Evolutionary conservation across 2,797 vertebrate genomes (phyloP).

Genomic region (Ctenochaetus hawaiiensis): DNA sequence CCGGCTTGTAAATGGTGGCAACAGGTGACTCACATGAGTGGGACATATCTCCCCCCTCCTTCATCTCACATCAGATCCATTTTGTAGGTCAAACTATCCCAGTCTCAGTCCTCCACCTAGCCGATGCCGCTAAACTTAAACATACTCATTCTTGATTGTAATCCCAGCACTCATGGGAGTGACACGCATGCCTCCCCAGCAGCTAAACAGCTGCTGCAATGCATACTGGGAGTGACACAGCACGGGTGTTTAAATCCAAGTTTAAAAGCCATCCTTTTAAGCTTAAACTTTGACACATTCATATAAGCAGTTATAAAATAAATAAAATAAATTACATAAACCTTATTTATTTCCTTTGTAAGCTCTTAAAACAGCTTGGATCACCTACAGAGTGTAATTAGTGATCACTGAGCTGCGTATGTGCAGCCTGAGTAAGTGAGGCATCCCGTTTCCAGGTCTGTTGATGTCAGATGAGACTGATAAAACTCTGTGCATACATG

Average conservation of each 20-base stretch:
- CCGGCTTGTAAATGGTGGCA: conserved; percentile 45
- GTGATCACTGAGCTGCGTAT: conserved; percentile 23
- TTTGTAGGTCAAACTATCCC: conserved; percentile 49
- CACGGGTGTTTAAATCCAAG: conserved; percentile 40
- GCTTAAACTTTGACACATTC: not conserved
- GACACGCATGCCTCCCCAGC: conserved; percentile 17
- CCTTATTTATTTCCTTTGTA: not conserved
- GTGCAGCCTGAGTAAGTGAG: conserved; percentile 32
- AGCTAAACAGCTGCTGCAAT: conserved; percentile 64
- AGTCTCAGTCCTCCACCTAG: conserved; percentile 26
- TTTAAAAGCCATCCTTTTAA: conserved; percentile 22
- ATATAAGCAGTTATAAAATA: not conserved
- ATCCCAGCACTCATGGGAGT: conserved; percentile 41
- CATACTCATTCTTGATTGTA: conserved; percentile 62
- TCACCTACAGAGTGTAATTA: conserved; percentile 32
- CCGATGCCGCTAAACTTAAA: conserved; percentile 70
- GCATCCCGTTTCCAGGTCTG: conserved; percentile 26
- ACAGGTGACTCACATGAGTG: conserved; percentile 74
- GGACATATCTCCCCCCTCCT: conserved; percentile 20
- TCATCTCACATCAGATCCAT: conserved; percentile 36
- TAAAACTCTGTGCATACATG: conserved; percentile 20
- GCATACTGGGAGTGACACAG: conserved; percentile 9
- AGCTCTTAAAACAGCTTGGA: not conserved
- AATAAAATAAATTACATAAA: not conserved
- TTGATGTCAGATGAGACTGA: conserved; percentile 36